phyloP scores from a whole-genome alignment of 2,797 vertebrate genomes.

The Sternotherus odoratus region DNA sequence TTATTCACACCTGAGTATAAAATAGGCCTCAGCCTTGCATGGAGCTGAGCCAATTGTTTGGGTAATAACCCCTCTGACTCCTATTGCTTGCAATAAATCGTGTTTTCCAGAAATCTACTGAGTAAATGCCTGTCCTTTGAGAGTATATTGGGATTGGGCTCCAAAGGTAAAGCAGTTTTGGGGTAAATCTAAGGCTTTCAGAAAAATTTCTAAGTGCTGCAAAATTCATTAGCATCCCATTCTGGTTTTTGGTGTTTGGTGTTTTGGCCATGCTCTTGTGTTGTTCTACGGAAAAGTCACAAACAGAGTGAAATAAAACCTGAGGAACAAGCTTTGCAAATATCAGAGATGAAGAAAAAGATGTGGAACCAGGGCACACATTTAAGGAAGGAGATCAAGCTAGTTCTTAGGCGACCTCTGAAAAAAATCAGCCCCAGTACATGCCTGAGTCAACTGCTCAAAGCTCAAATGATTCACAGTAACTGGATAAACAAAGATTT shows the following conservation, averaged over 20 bases:
- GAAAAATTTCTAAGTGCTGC: neutral
- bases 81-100: no score
- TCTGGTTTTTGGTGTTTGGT: neutral
- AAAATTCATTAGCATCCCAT: neutral
- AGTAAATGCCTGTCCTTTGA: no score
- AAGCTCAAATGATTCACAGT: neutral
- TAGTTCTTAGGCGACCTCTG: neutral
- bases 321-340: neutral
- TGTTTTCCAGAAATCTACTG: no score
- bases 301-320: neutral
- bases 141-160: no score
- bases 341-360: neutral
- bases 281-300: neutral
- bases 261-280: no score
- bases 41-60: no score
- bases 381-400: neutral
- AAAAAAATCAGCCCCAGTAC: neutral
- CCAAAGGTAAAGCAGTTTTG: no score
- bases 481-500: neutral
- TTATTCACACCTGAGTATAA: no score
- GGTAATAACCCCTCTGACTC: no score
- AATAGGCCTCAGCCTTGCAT: no score
- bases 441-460: neutral
- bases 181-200: neutral
- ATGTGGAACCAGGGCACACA: neutral